Conservation (phyloP, 2,797 vertebrate species). For the Meda fulgida region DNA sequence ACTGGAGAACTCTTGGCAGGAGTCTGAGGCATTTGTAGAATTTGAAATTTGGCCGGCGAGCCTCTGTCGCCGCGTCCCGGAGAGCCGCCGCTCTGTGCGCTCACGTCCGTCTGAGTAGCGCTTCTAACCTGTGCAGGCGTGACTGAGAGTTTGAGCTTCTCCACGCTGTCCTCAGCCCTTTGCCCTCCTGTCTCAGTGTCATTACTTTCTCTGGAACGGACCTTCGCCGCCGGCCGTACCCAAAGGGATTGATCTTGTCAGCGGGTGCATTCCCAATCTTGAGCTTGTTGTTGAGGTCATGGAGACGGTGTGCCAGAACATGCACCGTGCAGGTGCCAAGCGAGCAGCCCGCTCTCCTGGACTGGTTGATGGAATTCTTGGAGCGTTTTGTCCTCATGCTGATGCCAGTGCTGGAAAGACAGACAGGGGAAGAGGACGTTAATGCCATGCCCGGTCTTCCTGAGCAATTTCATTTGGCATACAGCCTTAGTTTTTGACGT, state of each 20-base stretch:
- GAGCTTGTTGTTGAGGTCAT: conserved; percentile 83
- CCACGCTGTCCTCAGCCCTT: conserved; percentile 74
- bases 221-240: conserved; percentile 90
- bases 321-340: conserved; percentile 92
- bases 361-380: conserved; percentile 80
- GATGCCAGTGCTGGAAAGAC: conserved; percentile 74
- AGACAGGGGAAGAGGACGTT: conserved; percentile 47
- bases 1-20: conserved; percentile 72
- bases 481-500: background rate
- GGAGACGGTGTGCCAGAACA: conserved; percentile 87
- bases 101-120: conserved; percentile 77
- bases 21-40: conserved; percentile 76
- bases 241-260: conserved; percentile 86
- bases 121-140: conserved; percentile 74
- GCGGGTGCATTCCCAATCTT: conserved; percentile 82
- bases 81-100: conserved; percentile 60
- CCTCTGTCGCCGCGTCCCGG: conserved; percentile 60
- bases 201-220: conserved; percentile 71
- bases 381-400: conserved; percentile 88
- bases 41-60: conserved; percentile 64
- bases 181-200: conserved; percentile 67
- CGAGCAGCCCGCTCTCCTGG: conserved; percentile 80
- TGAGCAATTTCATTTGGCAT: conserved; percentile 22
- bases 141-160: conserved; percentile 64
- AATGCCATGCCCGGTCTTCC: conserved; percentile 47